Evolutionary conservation across 2,797 vertebrate species (phyloP), one percentile per base, ranked within the genome.

Genomic region (Eptatretus atami): DNA sequence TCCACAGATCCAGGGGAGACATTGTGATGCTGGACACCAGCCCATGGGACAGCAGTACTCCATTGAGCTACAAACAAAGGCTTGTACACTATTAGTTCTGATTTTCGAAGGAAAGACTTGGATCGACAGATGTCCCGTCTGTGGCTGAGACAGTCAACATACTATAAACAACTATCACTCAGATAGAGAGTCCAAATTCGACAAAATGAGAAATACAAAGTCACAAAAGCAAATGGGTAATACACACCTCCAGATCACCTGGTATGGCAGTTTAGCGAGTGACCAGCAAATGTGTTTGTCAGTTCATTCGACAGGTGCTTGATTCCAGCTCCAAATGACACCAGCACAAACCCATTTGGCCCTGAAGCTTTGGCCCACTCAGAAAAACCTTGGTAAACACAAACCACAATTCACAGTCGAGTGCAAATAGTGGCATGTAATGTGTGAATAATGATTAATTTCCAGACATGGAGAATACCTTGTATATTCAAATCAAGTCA

Each of bases 291-390:
- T 72, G 88, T 98, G 69, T 77, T 72, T 44, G 86, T 81, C 53
- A 98, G 84, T 63, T 95, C 87, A 66, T 87, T 81, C 1, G 88
- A 93, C 66, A 98, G 79, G 69, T 86, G 96, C 70, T 98, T 98
- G 66, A 98, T 90, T 54, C 88, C 90, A 1, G 92, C 92, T 66
- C 92, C 92, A 52, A 98, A 98, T 0, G 90, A 96, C 65, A 96
- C 92, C 1, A 98, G 78, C 66, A 98, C 80, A 66, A 98, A 95
- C 66, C 92, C 92, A n/a, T 84, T 78, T 68, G 90, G 78, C 1
- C 78, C 72, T 65, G 88, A 80, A 70, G 77, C 79, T 63, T 77
- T 80, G 68, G 88, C 83, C 92, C 86, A 96, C 0, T 67, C 71
- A 65, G 85, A 80, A 63, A 83, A 54, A 86, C 83, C 92, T 98